phyloP scores from a whole-genome alignment of 2,113 vertebrate species.

The Dasyornis broadbenti region DNA sequence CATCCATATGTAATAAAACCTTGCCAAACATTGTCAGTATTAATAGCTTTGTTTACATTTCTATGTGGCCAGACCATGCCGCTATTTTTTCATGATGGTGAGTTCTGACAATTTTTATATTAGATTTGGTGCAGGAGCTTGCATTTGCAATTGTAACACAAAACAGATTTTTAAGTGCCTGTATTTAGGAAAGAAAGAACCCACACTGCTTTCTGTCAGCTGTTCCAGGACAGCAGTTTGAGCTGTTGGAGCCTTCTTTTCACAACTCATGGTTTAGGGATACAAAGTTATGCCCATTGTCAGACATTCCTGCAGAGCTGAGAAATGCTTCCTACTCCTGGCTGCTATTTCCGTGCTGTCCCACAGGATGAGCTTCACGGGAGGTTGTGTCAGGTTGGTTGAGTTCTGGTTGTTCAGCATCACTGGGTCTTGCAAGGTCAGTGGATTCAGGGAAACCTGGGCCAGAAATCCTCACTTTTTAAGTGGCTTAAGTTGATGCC shows the following conservation, averaged over 20 bases:
- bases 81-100: not conserved
- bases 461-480: not conserved
- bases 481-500: not conserved
- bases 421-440: not conserved
- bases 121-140: not conserved
- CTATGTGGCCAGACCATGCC: not conserved
- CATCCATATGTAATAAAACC: not conserved
- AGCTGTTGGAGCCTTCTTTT: not conserved
- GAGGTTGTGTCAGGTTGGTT: not conserved
- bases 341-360: not conserved
- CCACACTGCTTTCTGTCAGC: not conserved
- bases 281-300: not conserved
- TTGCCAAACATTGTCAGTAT: not conserved
- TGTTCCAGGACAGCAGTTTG: not conserved
- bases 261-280: not conserved
- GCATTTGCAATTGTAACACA: not conserved
- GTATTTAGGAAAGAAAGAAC: not conserved
- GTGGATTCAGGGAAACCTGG: not conserved
- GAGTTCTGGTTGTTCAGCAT: not conserved
- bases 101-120: not conserved
- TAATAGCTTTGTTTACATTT: not conserved
- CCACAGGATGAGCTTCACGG: not conserved
- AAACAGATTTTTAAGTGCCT: not conserved
- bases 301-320: not conserved
- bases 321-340: not conserved